Conservation (phyloP, 2,888 invertebrate species). For the Baccha elongata region DNA sequence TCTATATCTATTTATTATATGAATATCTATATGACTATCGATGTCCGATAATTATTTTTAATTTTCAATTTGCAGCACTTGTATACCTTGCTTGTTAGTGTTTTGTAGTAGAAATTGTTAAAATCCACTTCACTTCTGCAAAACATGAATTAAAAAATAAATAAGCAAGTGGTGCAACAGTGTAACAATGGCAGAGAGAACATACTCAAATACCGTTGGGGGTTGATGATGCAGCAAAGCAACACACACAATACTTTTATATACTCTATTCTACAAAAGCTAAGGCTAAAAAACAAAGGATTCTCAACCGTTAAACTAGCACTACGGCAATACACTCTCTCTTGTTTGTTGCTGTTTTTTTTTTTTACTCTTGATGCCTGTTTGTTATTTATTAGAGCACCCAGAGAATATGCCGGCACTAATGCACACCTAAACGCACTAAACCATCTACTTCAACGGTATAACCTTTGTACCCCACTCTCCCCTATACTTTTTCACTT, state of each 20-base stretch:
- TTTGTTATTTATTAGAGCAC: conserved; percentile 66
- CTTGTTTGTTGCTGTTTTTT: conserved; percentile 33
- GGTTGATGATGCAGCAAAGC: conserved; percentile 37
- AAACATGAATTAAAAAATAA: neutral
- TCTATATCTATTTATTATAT: no score
- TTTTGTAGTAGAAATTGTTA: conserved; percentile 26
- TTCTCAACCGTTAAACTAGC: conserved; percentile 5
- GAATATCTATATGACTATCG: no score
- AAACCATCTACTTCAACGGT: conserved; percentile 41
- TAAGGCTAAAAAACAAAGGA: conserved; percentile 51
- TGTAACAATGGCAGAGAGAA: conserved; percentile 19
- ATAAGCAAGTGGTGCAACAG: conserved; percentile 17
- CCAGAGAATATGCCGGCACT: conserved; percentile 66
- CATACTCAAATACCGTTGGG: neutral
- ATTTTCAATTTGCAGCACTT: conserved; percentile 61
- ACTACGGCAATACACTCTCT: conserved; percentile 24
- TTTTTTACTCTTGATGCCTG: conserved; percentile 26
- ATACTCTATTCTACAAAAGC: conserved; percentile 21
- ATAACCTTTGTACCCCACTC: conserved; percentile 28
- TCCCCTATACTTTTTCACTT: conserved; percentile 24
- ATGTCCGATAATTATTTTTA: conserved; percentile 40
- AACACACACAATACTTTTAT: conserved; percentile 10
- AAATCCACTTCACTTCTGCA: neutral
- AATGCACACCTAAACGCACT: conserved; percentile 73
- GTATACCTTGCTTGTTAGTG: conserved; percentile 50